These are phyloP conservation scores for Melipona beecheii DNA, from an alignment of 2,888 invertebrate genomes.

Conservation along the genomic window DNA sequence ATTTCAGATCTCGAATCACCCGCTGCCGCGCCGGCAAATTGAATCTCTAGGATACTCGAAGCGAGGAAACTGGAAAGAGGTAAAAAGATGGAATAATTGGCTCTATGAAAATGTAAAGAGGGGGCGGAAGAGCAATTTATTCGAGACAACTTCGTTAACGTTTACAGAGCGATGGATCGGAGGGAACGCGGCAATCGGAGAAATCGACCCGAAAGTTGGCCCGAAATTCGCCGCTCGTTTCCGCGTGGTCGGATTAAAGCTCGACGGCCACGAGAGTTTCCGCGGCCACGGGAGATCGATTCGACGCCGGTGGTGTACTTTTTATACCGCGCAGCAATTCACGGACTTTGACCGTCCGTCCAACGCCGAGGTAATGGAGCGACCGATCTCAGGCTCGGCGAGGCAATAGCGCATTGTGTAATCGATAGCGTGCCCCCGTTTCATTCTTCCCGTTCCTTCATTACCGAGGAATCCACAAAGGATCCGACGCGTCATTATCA, in stretches of 20 bases:
- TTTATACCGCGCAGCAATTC: constrained; percentile 48
- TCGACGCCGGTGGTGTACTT: not conserved
- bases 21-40: not conserved
- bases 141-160: not conserved
- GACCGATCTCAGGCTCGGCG: constrained; percentile 17
- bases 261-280: not conserved
- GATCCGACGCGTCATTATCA: constrained; percentile 53
- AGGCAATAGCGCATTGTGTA: not conserved
- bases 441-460: constrained; percentile 57
- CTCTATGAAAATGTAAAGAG: not conserved
- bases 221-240: constrained; percentile 2
- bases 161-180: not conserved
- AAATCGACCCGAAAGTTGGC: not conserved
- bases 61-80: too few relatives aligned
- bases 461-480: constrained; percentile 56
- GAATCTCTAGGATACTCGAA: not conserved
- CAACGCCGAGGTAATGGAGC: constrained; percentile 24
- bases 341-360: constrained; percentile 30
- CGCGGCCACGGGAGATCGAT: constrained; percentile 19
- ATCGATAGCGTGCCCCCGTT: not conserved
- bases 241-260: constrained; percentile 19
- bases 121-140: not conserved
- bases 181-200: not conserved
- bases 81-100: not conserved
- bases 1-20: not conserved